Evolutionary conservation across 2,797 vertebrate species (phyloP).

Genomic region (Protonibea diacanthus): DNA sequence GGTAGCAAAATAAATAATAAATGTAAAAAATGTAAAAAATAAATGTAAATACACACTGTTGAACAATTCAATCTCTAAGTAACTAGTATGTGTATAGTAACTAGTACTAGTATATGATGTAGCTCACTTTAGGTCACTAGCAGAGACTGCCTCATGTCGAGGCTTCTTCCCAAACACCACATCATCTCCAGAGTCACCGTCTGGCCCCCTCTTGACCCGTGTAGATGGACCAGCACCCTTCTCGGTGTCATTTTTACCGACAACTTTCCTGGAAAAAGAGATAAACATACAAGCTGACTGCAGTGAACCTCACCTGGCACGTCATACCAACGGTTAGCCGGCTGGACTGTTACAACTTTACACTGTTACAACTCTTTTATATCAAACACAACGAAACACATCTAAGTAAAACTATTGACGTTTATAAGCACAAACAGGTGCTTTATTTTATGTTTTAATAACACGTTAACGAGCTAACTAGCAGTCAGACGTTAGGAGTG

Average conservation of each 20-base stretch:
- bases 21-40: neutral
- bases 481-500: neutral
- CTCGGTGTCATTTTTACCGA: conserved; percentile 70
- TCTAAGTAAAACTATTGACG: rapidly evolving
- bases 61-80: neutral
- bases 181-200: conserved; percentile 85
- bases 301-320: neutral
- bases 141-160: conserved; percentile 84
- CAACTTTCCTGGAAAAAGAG: conserved; percentile 79
- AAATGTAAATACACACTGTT: neutral
- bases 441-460: rapidly evolving
- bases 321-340: neutral
- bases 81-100: too few relatives aligned
- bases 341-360: neutral
- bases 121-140: conserved; percentile 90
- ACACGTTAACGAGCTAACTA: neutral
- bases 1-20: too few relatives aligned
- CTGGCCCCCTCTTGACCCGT: conserved; percentile 86
- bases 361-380: too few relatives aligned
- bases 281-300: neutral
- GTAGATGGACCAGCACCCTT: conserved; percentile 62
- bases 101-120: too few relatives aligned
- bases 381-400: too few relatives aligned
- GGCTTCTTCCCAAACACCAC: conserved; percentile 88
- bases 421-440: too few relatives aligned